Evolutionary conservation across 2,888 invertebrate species (phyloP), one percentile per base, ranked within the genome.

Genomic region (Agrochola macilenta): DNA sequence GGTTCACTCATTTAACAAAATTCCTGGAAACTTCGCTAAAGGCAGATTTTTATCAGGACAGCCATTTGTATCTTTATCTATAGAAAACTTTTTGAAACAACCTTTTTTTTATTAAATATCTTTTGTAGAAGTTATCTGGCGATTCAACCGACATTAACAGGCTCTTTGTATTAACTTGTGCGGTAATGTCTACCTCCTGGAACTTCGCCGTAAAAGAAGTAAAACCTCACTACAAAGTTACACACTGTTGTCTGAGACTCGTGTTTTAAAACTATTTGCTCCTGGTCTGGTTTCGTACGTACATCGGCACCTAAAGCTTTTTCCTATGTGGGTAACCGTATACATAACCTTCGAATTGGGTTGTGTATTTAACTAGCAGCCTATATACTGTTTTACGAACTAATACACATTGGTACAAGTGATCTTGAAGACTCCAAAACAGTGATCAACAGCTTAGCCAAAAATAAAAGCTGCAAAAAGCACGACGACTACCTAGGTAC

Each of bases 111-210:
- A 49, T n/a, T 20, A n/a, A 49, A 60, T 46, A 11, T 57, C 57
- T n/a, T 57, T 73, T 73, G 66, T 39, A n/a, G 43, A 54, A 49
- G 54, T 72, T 66, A 49, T 35, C 54, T 23, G 14, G 9, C 46
- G 17, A 57, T 69, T 58, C 35, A 63, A 69, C 63, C 30, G 49
- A 26, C 39, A 35, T 73, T 74, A 58, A 69, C 69, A 75, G 49
- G 30, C 23, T 61, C 69, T 81, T 80, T 80, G 46, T 79, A 69
- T 79, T 65, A 65, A 65, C 74, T 80, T 66, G 46, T 72, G 79
- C 49, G 68, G 52, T 69, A 74, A 79, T 52, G 43, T 63, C 14
- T 69, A 79, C 30, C 57, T 43, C 30, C 57, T 43, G 57, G 52
- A 76, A 80, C 57, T 76, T 81, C 7, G 26, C 35, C 14, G 35